A percentile compares a stretch with the other conserved stretches of the same genome.
Conservation (phyloP, 2,888 invertebrate species). For the Trichogramma dendrolimi region DNA sequence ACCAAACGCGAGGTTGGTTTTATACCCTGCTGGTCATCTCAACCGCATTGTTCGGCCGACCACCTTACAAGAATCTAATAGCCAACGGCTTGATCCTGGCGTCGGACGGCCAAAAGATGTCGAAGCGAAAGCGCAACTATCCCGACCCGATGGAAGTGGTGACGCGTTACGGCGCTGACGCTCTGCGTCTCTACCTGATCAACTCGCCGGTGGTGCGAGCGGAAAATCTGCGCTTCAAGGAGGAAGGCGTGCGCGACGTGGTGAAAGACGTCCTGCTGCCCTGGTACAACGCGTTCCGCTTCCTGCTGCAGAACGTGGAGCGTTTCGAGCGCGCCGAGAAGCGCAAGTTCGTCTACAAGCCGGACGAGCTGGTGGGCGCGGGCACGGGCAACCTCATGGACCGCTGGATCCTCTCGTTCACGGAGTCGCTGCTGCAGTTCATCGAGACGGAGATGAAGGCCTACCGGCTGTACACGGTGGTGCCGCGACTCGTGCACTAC, state of each 20-base stretch:
- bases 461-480: constrained; percentile 92
- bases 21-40: constrained; percentile 96
- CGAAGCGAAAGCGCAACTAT: constrained; percentile 97
- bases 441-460: constrained; percentile 90
- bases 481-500: constrained; percentile 89
- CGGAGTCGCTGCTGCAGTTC: constrained; percentile 85
- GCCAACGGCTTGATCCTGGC: constrained; percentile 94
- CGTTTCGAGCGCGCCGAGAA: constrained; percentile 70
- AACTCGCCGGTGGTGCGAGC: constrained; percentile 98
- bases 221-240: constrained; percentile 93
- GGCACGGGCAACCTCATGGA: constrained; percentile 80
- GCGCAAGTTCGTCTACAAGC: constrained; percentile 48
- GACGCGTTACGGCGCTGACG: constrained; percentile 93
- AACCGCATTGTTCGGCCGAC: constrained; percentile 89
- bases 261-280: constrained; percentile 97
- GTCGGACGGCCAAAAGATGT: constrained; percentile 99
- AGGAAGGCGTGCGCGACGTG: constrained; percentile 93
- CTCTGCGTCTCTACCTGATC: constrained; percentile 89
- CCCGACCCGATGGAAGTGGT: constrained; percentile 93
- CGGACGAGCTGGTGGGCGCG: constrained; percentile 34
- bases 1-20: constrained; percentile 98
- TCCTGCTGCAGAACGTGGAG: constrained; percentile 89
- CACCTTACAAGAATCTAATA: constrained; percentile 96
- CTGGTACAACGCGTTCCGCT: constrained; percentile 92
- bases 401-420: constrained; percentile 93